phyloP scores from a whole-genome alignment of 2,113 vertebrate genomes.

The Morphnarchus princeps region DNA sequence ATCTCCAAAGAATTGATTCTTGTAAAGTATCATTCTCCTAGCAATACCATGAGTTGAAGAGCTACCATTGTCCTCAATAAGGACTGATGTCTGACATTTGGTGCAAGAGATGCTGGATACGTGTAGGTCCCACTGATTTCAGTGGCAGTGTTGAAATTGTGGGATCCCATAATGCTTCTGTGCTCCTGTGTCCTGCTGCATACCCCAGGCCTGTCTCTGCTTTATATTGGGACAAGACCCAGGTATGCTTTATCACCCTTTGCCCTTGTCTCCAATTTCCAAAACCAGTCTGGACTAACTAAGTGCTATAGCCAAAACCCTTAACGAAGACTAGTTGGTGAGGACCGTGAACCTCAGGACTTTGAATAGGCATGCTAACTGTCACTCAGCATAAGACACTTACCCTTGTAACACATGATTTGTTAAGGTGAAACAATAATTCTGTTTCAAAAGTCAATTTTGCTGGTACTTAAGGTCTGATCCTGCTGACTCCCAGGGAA shows the following conservation, averaged over 20 bases:
- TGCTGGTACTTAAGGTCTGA: slow-evolving; percentile 24
- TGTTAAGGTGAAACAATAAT: not conserved
- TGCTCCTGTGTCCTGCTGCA: not conserved
- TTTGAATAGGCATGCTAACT: not conserved
- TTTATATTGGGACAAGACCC: not conserved
- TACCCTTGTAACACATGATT: not conserved
- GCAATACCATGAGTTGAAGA: not conserved
- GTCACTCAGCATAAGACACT: not conserved
- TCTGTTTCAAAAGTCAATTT: slow-evolving; percentile 37
- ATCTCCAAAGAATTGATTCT: not conserved
- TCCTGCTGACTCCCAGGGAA: not conserved
- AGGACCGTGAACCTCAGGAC: not conserved
- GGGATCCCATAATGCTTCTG: not conserved
- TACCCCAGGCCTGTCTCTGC: not conserved
- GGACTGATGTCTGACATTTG: not conserved
- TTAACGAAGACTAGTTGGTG: not conserved
- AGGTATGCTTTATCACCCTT: not conserved
- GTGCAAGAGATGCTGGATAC: not conserved
- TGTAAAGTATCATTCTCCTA: not conserved
- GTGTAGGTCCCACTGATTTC: not conserved
- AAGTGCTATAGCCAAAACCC: not conserved
- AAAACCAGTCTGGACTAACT: not conserved
- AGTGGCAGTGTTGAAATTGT: not conserved
- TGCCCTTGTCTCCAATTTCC: not conserved
- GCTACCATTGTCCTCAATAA: not conserved